Evolutionary conservation across 1,140 invertebrate genomes (phyloP).

Genomic region (Drosophila guanche): DNA sequence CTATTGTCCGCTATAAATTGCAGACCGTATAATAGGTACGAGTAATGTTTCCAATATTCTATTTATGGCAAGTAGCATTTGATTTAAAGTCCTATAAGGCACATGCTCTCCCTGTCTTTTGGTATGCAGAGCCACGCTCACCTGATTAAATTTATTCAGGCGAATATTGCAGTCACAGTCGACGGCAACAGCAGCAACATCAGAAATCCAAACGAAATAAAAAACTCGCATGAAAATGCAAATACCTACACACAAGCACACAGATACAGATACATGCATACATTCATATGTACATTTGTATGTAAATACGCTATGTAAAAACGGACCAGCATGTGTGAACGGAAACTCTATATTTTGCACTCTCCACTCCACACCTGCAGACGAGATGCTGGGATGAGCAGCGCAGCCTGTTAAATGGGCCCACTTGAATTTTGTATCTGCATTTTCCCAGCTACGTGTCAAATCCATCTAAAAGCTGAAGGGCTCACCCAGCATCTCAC

Average conservation of each 20-base stretch:
- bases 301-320: no score
- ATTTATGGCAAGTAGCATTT: slow-evolving; percentile 15
- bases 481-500: slow-evolving; percentile 41
- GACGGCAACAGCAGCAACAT: slow-evolving; percentile 18
- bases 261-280: slow-evolving; percentile 11
- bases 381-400: slow-evolving; percentile 6
- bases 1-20: slow-evolving; percentile 1
- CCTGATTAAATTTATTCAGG: slow-evolving; percentile 75
- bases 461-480: slow-evolving; percentile 69
- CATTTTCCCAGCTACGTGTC: slow-evolving; percentile 59
- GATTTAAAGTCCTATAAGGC: slow-evolving; percentile 44
- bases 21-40: no score
- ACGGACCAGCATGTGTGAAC: slow-evolving; percentile 28
- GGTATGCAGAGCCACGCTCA: slow-evolving; percentile 59
- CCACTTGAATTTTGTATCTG: slow-evolving; percentile 59
- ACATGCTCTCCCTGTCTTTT: slow-evolving; percentile 17
- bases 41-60: slow-evolving; percentile 4
- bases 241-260: slow-evolving; percentile 54
- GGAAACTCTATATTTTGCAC: slow-evolving; percentile 19
- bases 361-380: slow-evolving; percentile 16
- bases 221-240: slow-evolving; percentile 67
- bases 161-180: slow-evolving; percentile 56
- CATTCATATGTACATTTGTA: no score
- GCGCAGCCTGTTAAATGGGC: slow-evolving; percentile 54
- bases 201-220: slow-evolving; percentile 34